These are phyloP conservation scores for Ascaphus truei DNA, from an alignment of 2,113 vertebrate genomes.

Conservation along the genomic window DNA sequence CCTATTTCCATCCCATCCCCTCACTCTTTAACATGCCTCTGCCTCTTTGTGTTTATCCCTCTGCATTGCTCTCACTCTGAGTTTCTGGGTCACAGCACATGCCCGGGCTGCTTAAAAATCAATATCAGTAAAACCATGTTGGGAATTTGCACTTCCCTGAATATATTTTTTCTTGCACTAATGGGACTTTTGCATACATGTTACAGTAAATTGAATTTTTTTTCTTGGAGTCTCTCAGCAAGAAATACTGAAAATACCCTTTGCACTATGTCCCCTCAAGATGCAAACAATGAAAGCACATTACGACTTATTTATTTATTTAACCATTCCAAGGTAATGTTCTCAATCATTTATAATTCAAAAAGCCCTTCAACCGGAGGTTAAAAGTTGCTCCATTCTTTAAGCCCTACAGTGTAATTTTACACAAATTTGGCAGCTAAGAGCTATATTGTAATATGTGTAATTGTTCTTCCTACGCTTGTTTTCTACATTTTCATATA, in stretches of 20 bases:
- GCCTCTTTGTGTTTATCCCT: not conserved
- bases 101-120: slow-evolving; percentile 13
- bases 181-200: slow-evolving; percentile 8
- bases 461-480: no score
- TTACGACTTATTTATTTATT: no score
- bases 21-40: not conserved
- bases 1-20: no score
- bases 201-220: slow-evolving; percentile 11
- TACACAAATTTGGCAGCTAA: no score
- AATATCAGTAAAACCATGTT: slow-evolving; percentile 25
- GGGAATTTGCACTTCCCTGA: slow-evolving; percentile 18
- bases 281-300: no score
- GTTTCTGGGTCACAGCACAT: slow-evolving; percentile 18
- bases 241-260: not conserved
- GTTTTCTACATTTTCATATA: no score
- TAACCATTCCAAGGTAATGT: no score
- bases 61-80: not conserved
- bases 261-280: no score
- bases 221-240: not conserved
- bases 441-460: no score
- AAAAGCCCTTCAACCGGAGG: no score
- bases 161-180: slow-evolving; percentile 1
- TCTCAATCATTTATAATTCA: no score
- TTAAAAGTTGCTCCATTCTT: not conserved
- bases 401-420: no score